These are phyloP conservation scores for Distichodus sexfasciatus DNA, from an alignment of 2,797 vertebrate species.

Conservation along the genomic window DNA sequence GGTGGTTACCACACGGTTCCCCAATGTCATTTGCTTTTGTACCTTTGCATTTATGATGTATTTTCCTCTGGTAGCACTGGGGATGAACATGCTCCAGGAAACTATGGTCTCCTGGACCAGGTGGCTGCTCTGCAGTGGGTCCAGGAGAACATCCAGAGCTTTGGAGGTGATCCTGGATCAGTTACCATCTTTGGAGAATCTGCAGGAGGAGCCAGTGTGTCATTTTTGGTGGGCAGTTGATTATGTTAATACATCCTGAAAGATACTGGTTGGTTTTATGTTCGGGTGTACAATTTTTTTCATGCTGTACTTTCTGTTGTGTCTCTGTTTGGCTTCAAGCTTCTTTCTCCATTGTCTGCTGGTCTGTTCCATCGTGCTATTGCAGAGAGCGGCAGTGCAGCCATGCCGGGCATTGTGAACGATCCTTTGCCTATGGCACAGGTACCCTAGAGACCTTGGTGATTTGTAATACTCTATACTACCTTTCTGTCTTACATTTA, in stretches of 20 bases:
- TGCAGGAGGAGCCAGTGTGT: constrained; percentile 74
- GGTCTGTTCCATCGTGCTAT: constrained; percentile 72
- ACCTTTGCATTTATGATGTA: too few relatives aligned
- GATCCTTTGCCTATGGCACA: constrained; percentile 49
- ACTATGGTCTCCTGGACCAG: constrained; percentile 74
- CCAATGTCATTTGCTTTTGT: too few relatives aligned
- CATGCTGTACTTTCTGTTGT: too few relatives aligned
- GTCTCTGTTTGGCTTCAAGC: too few relatives aligned
- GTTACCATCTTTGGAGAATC: constrained; percentile 79
- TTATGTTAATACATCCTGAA: too few relatives aligned
- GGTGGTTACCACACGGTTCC: too few relatives aligned
- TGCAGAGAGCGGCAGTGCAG: constrained; percentile 75
- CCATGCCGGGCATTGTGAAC: not conserved
- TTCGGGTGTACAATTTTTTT: too few relatives aligned
- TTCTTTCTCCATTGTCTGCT: constrained; percentile 69
- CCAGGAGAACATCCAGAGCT: constrained; percentile 74
- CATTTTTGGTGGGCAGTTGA: constrained; percentile 59
- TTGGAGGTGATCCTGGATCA: constrained; percentile 70
- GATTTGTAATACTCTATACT: not conserved
- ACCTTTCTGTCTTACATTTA: not conserved
- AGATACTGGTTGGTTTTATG: too few relatives aligned
- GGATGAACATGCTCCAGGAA: constrained; percentile 69
- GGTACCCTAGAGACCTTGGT: constrained; percentile 48
- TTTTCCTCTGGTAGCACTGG: constrained; percentile 63
- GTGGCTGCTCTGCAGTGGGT: constrained; percentile 72